These are phyloP conservation scores for Nycticorax nycticorax DNA, from an alignment of 2,113 vertebrate genomes.

Conservation along the genomic window DNA sequence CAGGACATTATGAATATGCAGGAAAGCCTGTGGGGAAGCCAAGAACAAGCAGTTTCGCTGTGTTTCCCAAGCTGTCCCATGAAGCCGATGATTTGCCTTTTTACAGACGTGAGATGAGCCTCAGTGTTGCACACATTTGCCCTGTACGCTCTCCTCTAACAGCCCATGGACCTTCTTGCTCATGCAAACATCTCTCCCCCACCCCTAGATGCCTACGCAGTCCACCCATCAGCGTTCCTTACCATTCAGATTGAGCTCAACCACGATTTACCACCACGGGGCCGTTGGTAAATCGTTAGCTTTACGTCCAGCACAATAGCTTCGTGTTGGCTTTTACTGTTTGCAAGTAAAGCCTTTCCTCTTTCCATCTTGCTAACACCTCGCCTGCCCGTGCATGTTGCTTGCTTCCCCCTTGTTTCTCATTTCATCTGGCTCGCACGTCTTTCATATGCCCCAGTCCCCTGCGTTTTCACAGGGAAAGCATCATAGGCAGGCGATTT, in stretches of 20 bases:
- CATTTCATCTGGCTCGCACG: not conserved
- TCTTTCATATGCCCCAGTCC: not conserved
- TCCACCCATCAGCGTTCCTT: not conserved
- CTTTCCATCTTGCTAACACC: not conserved
- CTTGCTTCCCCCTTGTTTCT: not conserved
- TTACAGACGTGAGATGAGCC: fast-evolving
- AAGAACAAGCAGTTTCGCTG: not conserved
- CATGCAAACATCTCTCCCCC: not conserved
- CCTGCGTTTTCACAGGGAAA: slow-evolving; percentile 33
- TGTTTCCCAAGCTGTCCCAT: not conserved
- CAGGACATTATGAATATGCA: not conserved
- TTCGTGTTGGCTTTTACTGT: not conserved
- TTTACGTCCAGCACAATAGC: not conserved
- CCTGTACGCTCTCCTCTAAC: fast-evolving
- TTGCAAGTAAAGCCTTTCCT: slow-evolving; percentile 13
- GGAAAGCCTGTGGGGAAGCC: not conserved
- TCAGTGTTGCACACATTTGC: not conserved
- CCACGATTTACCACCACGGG: not conserved
- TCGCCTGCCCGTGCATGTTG: not conserved
- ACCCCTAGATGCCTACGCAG: not conserved
- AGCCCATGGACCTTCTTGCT: not conserved
- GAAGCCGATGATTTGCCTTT: not conserved
- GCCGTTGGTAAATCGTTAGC: not conserved
- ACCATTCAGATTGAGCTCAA: not conserved
- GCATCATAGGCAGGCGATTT: not conserved